Evolutionary conservation across 2,113 vertebrate genomes (phyloP).

Genomic region (Tachuris rubrigastra): DNA sequence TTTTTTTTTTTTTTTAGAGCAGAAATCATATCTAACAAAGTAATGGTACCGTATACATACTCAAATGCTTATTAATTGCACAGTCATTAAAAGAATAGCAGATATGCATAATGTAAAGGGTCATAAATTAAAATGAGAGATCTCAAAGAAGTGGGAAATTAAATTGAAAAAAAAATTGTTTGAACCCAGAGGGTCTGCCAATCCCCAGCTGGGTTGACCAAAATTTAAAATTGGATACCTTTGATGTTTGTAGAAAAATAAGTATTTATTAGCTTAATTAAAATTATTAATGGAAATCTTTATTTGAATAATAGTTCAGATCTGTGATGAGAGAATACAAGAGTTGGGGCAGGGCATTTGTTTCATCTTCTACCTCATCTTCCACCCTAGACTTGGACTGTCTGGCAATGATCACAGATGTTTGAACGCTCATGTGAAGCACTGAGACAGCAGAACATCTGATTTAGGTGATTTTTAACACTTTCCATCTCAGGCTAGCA

Average conservation of each 20-base stretch:
- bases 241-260: neutral
- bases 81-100: neutral
- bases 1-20: neutral
- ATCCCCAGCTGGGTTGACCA: accelerated
- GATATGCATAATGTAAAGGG: accelerated
- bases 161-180: neutral
- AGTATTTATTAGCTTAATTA: neutral
- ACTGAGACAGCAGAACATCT: neutral
- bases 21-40: neutral
- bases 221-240: neutral
- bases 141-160: accelerated
- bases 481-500: neutral
- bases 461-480: neutral
- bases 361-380: accelerated
- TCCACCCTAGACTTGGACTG: neutral
- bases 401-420: neutral
- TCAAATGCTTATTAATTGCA: neutral
- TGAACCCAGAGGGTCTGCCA: neutral
- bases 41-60: neutral
- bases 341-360: accelerated
- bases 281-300: neutral
- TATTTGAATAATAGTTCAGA: neutral
- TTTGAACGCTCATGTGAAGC: neutral
- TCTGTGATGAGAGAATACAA: neutral
- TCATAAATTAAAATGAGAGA: neutral